These are phyloP conservation scores for Hemibagrus wyckioides DNA, from an alignment of 2,113 vertebrate species.

Conservation along the genomic window DNA sequence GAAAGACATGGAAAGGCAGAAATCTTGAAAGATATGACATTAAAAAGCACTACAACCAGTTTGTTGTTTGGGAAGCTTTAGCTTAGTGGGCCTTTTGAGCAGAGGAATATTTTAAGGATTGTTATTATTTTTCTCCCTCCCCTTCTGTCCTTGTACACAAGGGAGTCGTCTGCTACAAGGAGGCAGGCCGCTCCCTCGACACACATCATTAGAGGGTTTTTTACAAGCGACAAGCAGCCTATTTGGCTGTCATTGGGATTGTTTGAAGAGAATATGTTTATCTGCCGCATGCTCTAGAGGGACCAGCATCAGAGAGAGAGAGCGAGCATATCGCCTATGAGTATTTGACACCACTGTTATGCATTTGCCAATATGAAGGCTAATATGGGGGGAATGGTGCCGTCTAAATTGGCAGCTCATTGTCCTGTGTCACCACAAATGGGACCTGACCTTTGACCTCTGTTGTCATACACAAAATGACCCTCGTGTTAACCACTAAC, in stretches of 20 bases:
- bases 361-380: slow-evolving; percentile 81
- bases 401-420: slow-evolving; percentile 67
- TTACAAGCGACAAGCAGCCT: slow-evolving; percentile 92
- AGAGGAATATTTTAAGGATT: slow-evolving; percentile 72
- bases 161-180: slow-evolving; percentile 82
- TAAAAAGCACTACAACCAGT: slow-evolving; percentile 33
- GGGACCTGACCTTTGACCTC: slow-evolving; percentile 69
- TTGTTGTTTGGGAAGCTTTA: slow-evolving; percentile 65
- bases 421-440: slow-evolving; percentile 49
- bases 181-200: slow-evolving; percentile 85
- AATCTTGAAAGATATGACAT: slow-evolving; percentile 46
- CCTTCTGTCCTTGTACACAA: slow-evolving; percentile 73
- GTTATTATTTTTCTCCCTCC: slow-evolving; percentile 71
- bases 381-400: slow-evolving; percentile 68
- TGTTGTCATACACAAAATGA: slow-evolving; percentile 56
- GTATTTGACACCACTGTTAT: slow-evolving; percentile 78
- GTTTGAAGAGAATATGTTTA: slow-evolving; percentile 92
- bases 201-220: slow-evolving; percentile 92
- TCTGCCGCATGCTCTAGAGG: slow-evolving; percentile 81
- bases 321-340: slow-evolving; percentile 77
- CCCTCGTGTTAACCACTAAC: slow-evolving; percentile 32
- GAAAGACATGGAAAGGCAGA: slow-evolving; percentile 52
- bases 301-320: slow-evolving; percentile 75
- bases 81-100: slow-evolving; percentile 58
- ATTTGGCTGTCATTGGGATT: slow-evolving; percentile 94